phyloP scores from a whole-genome alignment of 2,888 invertebrate species.

The Esperia sulphurella region DNA sequence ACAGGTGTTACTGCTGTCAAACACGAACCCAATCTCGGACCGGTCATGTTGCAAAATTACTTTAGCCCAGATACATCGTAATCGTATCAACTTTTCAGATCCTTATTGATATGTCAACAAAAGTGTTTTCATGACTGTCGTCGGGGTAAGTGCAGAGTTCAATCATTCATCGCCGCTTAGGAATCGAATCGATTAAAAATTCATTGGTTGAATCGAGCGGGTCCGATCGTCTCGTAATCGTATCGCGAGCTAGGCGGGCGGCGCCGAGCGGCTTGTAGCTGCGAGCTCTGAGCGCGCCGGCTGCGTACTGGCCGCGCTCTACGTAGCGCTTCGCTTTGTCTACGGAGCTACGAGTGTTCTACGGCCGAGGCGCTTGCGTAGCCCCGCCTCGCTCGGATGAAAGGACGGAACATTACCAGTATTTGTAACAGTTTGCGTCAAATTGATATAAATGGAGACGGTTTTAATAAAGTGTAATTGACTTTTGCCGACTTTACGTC shows the following conservation, averaged over 20 bases:
- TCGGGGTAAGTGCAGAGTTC: slow-evolving; percentile 42
- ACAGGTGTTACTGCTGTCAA: slow-evolving; percentile 41
- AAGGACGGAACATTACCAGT: slow-evolving; percentile 78
- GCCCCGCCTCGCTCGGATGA: slow-evolving; percentile 73
- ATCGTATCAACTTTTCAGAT: slow-evolving; percentile 50
- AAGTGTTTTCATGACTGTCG: slow-evolving; percentile 52
- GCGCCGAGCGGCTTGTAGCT: slow-evolving; percentile 35
- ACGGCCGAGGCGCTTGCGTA: slow-evolving; percentile 70
- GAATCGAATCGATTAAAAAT: slow-evolving; percentile 68
- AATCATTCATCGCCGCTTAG: slow-evolving; percentile 60
- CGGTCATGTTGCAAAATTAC: slow-evolving; percentile 57
- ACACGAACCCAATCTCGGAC: slow-evolving; percentile 48
- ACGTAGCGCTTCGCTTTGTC: slow-evolving; percentile 34
- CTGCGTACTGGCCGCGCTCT: slow-evolving; percentile 40
- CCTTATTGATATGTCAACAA: slow-evolving; percentile 50
- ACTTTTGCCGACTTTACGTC: slow-evolving; percentile 78
- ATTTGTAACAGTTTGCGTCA: slow-evolving; percentile 80
- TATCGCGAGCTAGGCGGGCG: slow-evolving; percentile 12
- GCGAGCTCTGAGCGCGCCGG: slow-evolving; percentile 40
- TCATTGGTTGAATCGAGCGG: slow-evolving; percentile 57
- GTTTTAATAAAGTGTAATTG: slow-evolving; percentile 80
- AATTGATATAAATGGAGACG: slow-evolving; percentile 80
- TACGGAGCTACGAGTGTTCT: slow-evolving; percentile 33
- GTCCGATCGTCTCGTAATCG: slow-evolving; percentile 32
- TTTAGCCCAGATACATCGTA: slow-evolving; percentile 60